Conservation (phyloP, 2,888 invertebrate genomes). For the Trissonchulus sp. region DNA sequence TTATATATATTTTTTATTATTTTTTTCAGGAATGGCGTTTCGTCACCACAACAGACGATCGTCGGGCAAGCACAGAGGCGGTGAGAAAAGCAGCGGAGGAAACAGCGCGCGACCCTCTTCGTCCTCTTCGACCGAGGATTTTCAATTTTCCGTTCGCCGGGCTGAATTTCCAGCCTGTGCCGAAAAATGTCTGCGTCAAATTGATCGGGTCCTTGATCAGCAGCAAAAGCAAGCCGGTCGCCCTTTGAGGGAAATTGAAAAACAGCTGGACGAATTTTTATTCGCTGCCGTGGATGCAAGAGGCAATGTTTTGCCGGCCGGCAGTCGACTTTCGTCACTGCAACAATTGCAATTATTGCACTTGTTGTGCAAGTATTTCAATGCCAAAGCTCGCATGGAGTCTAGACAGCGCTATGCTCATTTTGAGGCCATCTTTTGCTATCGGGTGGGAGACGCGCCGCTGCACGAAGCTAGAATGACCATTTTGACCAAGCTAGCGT, state of each 20-base stretch:
- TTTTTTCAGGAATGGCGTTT: too few relatives aligned
- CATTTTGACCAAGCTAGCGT: constrained; percentile 27
- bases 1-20: too few relatives aligned
- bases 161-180: neutral
- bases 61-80: too few relatives aligned
- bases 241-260: neutral
- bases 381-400: constrained; percentile 20
- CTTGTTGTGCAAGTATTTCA: neutral
- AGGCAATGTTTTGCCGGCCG: neutral
- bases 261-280: neutral
- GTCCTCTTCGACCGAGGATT: neutral
- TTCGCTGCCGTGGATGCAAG: neutral
- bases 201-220: neutral
- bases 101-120: too few relatives aligned
- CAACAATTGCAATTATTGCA: neutral
- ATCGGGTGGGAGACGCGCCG: constrained; percentile 30
- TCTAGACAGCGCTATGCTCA: constrained; percentile 29
- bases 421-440: constrained; percentile 33
- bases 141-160: neutral
- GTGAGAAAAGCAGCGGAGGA: too few relatives aligned
- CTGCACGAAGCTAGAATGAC: constrained; percentile 32
- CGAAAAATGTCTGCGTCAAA: neutral
- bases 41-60: too few relatives aligned
- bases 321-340: neutral
- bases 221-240: neutral